Evolutionary conservation across 2,113 vertebrate genomes (phyloP).

Genomic region (Cygnus buccinator): DNA sequence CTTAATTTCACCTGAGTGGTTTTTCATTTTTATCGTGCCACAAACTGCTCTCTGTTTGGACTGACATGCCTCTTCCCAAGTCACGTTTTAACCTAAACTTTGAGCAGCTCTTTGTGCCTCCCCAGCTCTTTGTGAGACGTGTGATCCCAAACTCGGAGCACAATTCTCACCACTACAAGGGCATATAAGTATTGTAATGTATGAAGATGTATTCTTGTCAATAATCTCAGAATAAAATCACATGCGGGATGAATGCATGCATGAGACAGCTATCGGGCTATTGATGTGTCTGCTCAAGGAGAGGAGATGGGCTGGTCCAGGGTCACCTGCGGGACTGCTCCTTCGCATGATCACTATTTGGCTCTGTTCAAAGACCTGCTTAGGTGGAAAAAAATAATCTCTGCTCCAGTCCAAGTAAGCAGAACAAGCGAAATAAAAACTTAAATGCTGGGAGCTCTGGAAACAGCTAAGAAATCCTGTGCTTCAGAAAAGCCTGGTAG

Average conservation of each 20-base stretch:
- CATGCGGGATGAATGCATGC: constrained; percentile 29
- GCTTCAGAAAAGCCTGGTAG: not conserved
- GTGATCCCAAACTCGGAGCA: not conserved
- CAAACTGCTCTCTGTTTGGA: not conserved
- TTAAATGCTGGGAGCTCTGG: not conserved
- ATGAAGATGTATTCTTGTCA: constrained; percentile 68
- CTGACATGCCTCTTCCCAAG: not conserved
- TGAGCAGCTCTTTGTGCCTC: not conserved
- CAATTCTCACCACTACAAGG: constrained; percentile 2
- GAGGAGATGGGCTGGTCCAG: not conserved
- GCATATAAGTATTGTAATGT: constrained; percentile 40
- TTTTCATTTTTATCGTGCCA: not conserved
- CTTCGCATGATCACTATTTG: not conserved
- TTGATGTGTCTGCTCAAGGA: constrained; percentile 37
- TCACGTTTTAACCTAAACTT: not conserved
- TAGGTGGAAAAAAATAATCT: not conserved
- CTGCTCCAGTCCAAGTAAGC: not conserved
- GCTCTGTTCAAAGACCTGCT: not conserved
- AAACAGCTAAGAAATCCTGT: not conserved
- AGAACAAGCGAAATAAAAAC: not conserved
- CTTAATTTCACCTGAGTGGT: not conserved
- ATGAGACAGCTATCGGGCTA: not conserved
- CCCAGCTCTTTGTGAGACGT: not conserved
- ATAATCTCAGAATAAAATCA: not conserved
- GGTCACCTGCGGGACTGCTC: constrained; percentile 12